Evolutionary conservation across 2,797 vertebrate species (phyloP), one percentile per base, ranked within the genome.

Genomic region (Halcyon chelicuti): DNA sequence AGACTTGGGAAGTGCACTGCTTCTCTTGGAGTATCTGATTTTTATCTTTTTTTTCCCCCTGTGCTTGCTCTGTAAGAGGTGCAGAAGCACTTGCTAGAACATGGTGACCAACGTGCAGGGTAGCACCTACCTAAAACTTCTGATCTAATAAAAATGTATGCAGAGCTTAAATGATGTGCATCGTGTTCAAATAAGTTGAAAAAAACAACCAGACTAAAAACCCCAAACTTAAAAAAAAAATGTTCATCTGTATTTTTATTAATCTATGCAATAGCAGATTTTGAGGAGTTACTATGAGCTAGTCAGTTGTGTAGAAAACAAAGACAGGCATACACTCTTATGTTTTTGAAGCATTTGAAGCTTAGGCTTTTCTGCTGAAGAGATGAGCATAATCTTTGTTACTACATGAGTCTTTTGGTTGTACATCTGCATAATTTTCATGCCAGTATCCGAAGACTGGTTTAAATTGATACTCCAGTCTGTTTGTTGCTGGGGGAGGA

Each of bases 21-120:
- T 40, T 66, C 39, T 68, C 23, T 29, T 49, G 14, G 16, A 51
- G 28, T 40, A n/a, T 61, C 44, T 40, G 25, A 2, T 18, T 12
- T 47, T 21, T 49, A 21, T 57, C 16, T 35, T 25, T 7, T 55
- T 44, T 31, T 37, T 67, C 11, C 1, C 0, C 7, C 8, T 37
- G 5, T 22, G 19, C 40, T 72, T 33, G 12, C 22, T 7, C 3
- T 49, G 31, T 31, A 12, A 22, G 80, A 76, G 49, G 35, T 33
- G 22, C 6, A 20, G 76, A 40, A 55, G 33, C 25, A 3, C 20
- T 51, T 57, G 14, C 2, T 46, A 9, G 0, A 1, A 42, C 4
- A 10, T 0, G 1, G 8, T 46, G 57, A 44, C 42, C 16, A 8
- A 15, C 7, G 17, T 18, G 6, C 10, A 22, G 39, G 2, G 22